Conservation (phyloP, 2,113 vertebrate genomes). For the Pituophis catenifer region DNA sequence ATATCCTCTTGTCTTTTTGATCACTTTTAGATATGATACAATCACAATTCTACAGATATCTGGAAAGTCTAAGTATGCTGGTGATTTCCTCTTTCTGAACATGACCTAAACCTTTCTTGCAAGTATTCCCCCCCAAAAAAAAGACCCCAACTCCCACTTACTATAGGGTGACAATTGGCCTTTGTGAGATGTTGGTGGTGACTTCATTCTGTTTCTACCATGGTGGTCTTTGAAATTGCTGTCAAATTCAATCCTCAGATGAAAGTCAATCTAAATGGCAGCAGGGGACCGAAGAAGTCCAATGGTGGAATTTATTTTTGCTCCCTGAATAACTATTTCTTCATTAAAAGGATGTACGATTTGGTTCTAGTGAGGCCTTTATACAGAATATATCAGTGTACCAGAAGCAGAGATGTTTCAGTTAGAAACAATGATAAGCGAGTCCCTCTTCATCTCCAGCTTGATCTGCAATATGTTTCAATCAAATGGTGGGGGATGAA, state of each 20-base stretch:
- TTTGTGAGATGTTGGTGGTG: neutral
- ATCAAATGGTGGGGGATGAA: neutral
- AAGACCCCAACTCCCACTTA: fast-evolving
- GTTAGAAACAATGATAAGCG: neutral
- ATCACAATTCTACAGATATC: neutral
- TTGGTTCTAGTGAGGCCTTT: neutral
- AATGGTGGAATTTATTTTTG: neutral
- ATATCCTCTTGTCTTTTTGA: neutral
- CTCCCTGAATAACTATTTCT: neutral
- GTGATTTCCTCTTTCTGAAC: slow-evolving; percentile 31
- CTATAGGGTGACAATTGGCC: slow-evolving; percentile 16
- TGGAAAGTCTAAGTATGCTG: slow-evolving; percentile 8
- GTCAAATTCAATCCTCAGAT: neutral
- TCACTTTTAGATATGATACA: neutral
- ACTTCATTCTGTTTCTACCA: slow-evolving; percentile 13
- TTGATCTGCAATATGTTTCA: neutral
- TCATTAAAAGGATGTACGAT: neutral
- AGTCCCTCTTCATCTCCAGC: too few species aligned
- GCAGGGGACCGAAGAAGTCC: neutral
- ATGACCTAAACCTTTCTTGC: slow-evolving; percentile 9
- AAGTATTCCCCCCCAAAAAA: neutral
- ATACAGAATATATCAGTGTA: neutral
- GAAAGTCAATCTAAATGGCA: slow-evolving; percentile 24
- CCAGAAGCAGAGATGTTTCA: neutral
- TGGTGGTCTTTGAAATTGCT: slow-evolving; percentile 27